Conservation (phyloP, 1,140 invertebrate species). For the Lerema accius region DNA sequence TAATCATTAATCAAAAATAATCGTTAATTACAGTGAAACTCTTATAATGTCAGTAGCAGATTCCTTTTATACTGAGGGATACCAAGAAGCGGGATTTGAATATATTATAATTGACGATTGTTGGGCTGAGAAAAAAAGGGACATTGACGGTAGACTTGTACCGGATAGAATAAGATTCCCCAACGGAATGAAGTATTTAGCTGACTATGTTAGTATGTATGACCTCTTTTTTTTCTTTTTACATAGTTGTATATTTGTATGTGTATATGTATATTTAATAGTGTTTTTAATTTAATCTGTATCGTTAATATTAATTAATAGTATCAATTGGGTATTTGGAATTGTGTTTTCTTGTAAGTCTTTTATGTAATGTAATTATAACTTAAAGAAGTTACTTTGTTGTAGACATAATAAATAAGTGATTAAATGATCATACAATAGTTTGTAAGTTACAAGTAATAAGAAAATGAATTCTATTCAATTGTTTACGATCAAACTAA, state of each 20-base stretch:
- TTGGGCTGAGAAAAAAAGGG: conserved; percentile 89
- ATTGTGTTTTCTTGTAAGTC: no score
- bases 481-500: no score
- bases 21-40: conserved; percentile 86
- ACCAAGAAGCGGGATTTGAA: conserved; percentile 91
- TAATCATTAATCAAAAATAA: no score
- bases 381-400: no score
- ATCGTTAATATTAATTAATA: no score
- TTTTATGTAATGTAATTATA: no score
- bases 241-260: background rate
- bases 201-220: conserved; percentile 90
- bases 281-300: no score
- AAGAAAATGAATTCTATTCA: no score
- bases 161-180: conserved; percentile 92
- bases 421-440: no score
- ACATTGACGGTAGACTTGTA: conserved; percentile 86
- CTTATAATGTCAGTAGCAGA: conserved; percentile 92
- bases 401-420: no score
- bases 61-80: conserved; percentile 90
- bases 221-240: background rate
- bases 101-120: conserved; percentile 96
- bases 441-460: no score
- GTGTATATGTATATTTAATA: background rate
- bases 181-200: conserved; percentile 90
- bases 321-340: no score